phyloP scores from a whole-genome alignment of 2,113 vertebrate species.

The Notiomystis cincta region DNA sequence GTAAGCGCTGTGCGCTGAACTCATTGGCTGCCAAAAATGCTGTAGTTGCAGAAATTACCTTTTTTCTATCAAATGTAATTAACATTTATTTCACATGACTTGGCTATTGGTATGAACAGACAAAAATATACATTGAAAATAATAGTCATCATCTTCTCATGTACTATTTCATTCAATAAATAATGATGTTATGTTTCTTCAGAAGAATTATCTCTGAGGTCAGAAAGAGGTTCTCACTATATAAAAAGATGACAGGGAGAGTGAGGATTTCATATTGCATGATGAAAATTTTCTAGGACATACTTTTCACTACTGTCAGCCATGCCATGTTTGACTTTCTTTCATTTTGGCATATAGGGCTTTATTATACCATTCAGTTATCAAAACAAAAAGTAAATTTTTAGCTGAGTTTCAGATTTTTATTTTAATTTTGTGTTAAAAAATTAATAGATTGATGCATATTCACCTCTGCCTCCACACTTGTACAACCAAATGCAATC shows the following conservation, averaged over 20 bases:
- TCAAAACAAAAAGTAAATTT: neutral
- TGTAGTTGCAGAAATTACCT: slow-evolving; percentile 45
- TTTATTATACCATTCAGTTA: neutral
- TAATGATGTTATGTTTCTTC: neutral
- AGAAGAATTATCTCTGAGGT: neutral
- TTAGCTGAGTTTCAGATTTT: neutral
- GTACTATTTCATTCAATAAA: slow-evolving; percentile 16
- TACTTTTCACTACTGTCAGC: neutral
- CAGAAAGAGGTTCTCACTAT: neutral
- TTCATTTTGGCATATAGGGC: neutral
- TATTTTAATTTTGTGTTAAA: neutral
- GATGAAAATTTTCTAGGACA: neutral
- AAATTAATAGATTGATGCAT: neutral
- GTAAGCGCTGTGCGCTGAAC: neutral
- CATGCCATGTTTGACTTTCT: neutral
- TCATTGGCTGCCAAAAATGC: slow-evolving; percentile 33
- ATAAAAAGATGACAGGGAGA: neutral
- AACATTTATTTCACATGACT: neutral
- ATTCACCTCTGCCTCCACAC: neutral
- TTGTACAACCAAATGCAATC: neutral
- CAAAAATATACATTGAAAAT: slow-evolving; percentile 31
- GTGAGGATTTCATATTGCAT: neutral
- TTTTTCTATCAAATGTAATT: slow-evolving; percentile 16
- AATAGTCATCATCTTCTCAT: slow-evolving; percentile 9
- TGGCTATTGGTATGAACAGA: slow-evolving; percentile 1